Evolutionary conservation across 1,140 invertebrate species (phyloP), one percentile per base, ranked within the genome.

Genomic region (Magallana gigas): DNA sequence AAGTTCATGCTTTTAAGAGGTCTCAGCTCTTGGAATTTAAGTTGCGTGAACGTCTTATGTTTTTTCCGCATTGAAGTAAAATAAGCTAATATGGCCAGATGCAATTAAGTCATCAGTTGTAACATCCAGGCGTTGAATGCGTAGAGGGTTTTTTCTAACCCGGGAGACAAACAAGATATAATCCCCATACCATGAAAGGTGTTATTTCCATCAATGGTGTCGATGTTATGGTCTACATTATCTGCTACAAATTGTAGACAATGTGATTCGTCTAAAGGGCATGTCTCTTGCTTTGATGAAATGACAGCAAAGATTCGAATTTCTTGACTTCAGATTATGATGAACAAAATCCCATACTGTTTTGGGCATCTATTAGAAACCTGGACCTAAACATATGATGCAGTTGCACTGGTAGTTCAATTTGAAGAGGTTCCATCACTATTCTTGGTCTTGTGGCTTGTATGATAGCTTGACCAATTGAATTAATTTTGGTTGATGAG

Each of bases 161-260:
- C 90, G 16, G 88, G 88, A 9, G 88, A 89, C 16, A 62, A 12
- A 64, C 82, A 83, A n/a, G 89, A 88, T 12, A 93, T 92, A 12
- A 92, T 91, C 4, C 92, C 92, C 93, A 93, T 92, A 0, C 90
- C 90, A 88, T 93, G 92, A 64, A 93, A 92, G 3, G 91, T 92
- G 48, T 86, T 71, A 68, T 89, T 59, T 5, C 90, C 89, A 87
- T 89, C 89, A n/a, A 91, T 36, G 12, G 87, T 89, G 12, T 57
- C 18, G 18, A 89, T 83, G 57, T 90, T 90, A 58, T 91, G 89
- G 60, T 91, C 89, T 9, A 90, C 88, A 71, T 90, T 91, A 83
- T 91, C 89, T 2, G 87, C 89, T 8, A 83, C 83, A 84, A 76
- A 90, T 59, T 90, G 89, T n/a, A n/a, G n/a, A n/a, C n/a, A n/a